Evolutionary conservation across 2,888 invertebrate genomes (phyloP).

Genomic region (Lymantria dispar): DNA sequence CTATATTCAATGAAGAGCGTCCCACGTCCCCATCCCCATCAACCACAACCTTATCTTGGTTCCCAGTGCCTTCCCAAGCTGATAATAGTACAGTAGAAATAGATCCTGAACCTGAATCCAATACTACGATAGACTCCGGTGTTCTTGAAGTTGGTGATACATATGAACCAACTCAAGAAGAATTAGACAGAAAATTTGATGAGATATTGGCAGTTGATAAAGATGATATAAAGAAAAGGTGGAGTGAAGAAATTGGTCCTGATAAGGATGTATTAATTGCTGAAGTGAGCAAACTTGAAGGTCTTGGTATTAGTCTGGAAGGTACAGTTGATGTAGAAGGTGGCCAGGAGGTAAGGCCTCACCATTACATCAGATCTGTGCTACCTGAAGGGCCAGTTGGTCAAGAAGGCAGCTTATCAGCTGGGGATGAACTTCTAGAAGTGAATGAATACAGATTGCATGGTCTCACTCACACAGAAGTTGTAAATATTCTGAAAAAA

Average conservation of each 20-base stretch:
- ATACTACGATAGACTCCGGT: conserved; percentile 90
- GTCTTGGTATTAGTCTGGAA: conserved; percentile 97
- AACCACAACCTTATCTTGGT: conserved; percentile 92
- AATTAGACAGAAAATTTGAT: conserved; percentile 73
- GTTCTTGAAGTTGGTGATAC: conserved; percentile 82
- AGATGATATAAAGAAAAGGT: conserved; percentile 89
- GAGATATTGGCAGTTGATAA: conserved; percentile 80
- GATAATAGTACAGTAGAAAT: conserved; percentile 83
- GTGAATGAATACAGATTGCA: conserved; percentile 96
- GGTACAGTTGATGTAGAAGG: conserved; percentile 99
- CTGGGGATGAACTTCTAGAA: conserved; percentile 98
- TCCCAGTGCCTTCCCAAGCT: conserved; percentile 88
- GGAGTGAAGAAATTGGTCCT: conserved; percentile 90
- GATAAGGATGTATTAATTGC: conserved; percentile 95
- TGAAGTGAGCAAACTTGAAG: conserved; percentile 95
- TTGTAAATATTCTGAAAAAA: conserved; percentile 96
- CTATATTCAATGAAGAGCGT: conserved; percentile 85
- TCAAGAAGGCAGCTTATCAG: conserved; percentile 92
- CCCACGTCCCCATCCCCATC: conserved; percentile 88
- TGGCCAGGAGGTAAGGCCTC: conserved; percentile 98
- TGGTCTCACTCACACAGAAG: conserved; percentile 97
- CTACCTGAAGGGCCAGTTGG: conserved; percentile 98
- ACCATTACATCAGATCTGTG: conserved; percentile 98
- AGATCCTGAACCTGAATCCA: conserved; percentile 90
- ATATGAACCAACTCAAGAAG: conserved; percentile 81